Conservation (phyloP, 1,140 invertebrate genomes). For the Lethrus apterus region DNA sequence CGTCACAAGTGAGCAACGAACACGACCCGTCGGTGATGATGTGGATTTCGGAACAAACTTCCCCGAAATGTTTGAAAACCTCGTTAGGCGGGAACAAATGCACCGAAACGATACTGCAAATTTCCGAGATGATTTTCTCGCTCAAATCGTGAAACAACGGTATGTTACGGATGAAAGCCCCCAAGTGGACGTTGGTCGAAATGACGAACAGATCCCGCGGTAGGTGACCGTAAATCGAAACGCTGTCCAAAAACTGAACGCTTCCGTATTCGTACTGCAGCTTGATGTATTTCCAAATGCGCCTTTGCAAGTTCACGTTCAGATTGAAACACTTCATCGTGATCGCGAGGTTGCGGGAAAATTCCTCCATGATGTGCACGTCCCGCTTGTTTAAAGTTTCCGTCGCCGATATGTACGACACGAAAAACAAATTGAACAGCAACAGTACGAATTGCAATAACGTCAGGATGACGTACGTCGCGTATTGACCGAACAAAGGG, state of each 20-base stretch:
- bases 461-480: not conserved
- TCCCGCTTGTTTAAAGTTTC: not conserved
- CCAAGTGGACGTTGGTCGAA: not conserved
- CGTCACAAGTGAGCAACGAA: not conserved
- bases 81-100: conserved; percentile 1
- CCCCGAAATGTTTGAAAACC: conserved; percentile 13
- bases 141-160: conserved; percentile 5
- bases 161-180: not conserved
- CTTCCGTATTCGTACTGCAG: too few relatives aligned
- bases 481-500: not conserved
- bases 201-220: conserved; percentile 4
- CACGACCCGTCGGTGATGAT: conserved; percentile 9
- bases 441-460: not conserved
- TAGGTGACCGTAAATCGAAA: too few relatives aligned
- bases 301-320: not conserved
- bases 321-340: conserved; percentile 3
- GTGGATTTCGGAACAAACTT: conserved; percentile 11
- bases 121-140: not conserved
- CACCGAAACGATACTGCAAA: not conserved
- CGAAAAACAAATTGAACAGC: not conserved
- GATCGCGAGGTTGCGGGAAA: not conserved
- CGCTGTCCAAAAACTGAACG: too few relatives aligned
- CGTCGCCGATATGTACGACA: not conserved
- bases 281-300: conserved; percentile 9
- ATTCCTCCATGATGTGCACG: not conserved